Evolutionary conservation across 2,888 invertebrate species (phyloP), one percentile per base, ranked within the genome.

Genomic region (Erebia aethiops): DNA sequence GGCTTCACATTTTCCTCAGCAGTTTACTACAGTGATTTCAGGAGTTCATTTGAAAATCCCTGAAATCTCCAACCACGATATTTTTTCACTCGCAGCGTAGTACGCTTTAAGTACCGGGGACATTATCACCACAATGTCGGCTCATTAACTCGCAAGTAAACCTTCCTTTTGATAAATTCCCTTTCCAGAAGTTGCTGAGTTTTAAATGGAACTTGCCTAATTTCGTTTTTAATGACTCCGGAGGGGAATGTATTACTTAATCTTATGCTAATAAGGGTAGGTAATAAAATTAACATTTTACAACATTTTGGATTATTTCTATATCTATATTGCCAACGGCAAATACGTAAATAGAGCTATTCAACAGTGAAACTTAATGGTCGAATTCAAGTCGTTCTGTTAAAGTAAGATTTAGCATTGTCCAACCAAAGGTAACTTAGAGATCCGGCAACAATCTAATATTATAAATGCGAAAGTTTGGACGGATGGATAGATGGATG

Each of bases 131-230:
- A 79, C 81, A 77, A 81, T 82, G 86, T 83, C 86, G 84, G 82
- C 88, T 90, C 90, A 90, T 90, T 90, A 89, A 87, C 87, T 89
- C 84, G 78, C 82, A 81, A 81, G 84, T 81, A 82, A 86, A 82
- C 83, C 82, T 84, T 81, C 84, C 80, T 82, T 84, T 85, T 87
- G 87, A 90, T 89, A 89, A 87, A 84, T 87, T 84, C 77, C 78
- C 81, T 85, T 88, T 88, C 87, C 86, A 79, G 85, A 82, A 71
- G 64, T 69, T 74, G 71, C 58, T 66, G 61, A 68, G 69, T 61
- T 73, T 75, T 66, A 69, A 74, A 70, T 71, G 52, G 58, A 73
- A 71, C 66, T 71, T 71, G 62, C 46, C 60, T 60, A 72, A 70
- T 67, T 70, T 57, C 43, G 61, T 71, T 72, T 74, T 63, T 51